Evolutionary conservation across 2,113 vertebrate genomes (phyloP).

Genomic region (Mustela lutreola): DNA sequence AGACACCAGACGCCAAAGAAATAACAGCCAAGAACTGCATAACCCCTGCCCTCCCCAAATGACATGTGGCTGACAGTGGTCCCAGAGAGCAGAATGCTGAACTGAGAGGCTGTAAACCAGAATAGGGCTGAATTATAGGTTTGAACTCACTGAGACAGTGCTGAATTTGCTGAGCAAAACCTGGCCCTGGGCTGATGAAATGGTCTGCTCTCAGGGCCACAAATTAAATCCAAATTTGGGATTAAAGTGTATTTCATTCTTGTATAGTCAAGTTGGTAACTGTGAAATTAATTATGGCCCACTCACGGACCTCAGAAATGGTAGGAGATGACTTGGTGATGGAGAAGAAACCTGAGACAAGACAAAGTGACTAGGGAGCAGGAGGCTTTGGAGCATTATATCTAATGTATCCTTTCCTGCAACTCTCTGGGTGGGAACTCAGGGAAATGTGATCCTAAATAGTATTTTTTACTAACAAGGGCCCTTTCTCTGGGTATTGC

Average conservation of each 20-base stretch:
- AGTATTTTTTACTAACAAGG: slow-evolving; percentile 17
- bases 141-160: background rate
- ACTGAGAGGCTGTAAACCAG: background rate
- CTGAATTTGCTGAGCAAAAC: background rate
- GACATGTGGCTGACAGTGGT: background rate
- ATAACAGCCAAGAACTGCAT: background rate
- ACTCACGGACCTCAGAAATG: background rate
- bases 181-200: background rate
- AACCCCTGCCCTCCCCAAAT: background rate
- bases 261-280: background rate
- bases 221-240: background rate
- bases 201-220: background rate
- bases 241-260: background rate
- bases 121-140: background rate
- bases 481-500: background rate
- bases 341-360: slow-evolving; percentile 56
- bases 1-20: background rate
- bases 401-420: background rate
- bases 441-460: background rate
- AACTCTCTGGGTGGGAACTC: background rate
- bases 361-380: slow-evolving; percentile 9
- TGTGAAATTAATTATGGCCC: background rate
- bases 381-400: slow-evolving; percentile 1
- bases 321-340: background rate
- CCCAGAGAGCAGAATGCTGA: background rate